Evolutionary conservation across 1,140 invertebrate genomes (phyloP).

Genomic region (Camponotus vicinus): DNA sequence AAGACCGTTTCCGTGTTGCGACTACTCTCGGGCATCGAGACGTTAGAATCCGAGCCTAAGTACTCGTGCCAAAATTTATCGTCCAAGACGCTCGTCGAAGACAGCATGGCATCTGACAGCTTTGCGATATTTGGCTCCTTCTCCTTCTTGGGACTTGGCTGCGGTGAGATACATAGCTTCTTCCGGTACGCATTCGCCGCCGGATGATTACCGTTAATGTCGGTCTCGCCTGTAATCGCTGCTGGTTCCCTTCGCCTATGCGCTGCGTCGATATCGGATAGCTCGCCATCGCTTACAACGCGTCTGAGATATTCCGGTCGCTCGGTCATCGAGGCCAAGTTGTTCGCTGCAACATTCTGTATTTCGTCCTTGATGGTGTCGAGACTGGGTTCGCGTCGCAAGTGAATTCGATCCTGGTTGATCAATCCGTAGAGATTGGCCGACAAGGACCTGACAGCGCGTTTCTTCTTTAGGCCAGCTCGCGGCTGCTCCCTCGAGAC

Average conservation of each 20-base stretch:
- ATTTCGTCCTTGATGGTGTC: slow-evolving; percentile 52
- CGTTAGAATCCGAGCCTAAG: slow-evolving; percentile 37
- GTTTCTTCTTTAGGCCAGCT: slow-evolving; percentile 88
- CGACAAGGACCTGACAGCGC: slow-evolving; percentile 92
- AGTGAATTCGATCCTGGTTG: slow-evolving; percentile 71
- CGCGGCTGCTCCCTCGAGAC: slow-evolving; percentile 10
- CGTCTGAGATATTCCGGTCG: slow-evolving; percentile 64
- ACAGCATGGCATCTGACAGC: neutral
- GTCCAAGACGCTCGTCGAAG: slow-evolving; percentile 28
- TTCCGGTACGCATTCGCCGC: slow-evolving; percentile 26
- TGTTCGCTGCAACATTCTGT: neutral
- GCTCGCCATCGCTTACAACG: slow-evolving; percentile 66
- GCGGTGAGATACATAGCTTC: slow-evolving; percentile 29
- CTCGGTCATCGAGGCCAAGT: slow-evolving; percentile 11
- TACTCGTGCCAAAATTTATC: slow-evolving; percentile 66
- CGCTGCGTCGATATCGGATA: slow-evolving; percentile 54
- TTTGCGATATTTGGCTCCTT: neutral
- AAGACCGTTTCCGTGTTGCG: slow-evolving; percentile 64
- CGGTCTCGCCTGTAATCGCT: neutral
- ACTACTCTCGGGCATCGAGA: neutral
- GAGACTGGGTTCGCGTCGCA: slow-evolving; percentile 63
- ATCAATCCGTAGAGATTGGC: slow-evolving; percentile 93
- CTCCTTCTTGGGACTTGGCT: slow-evolving; percentile 1
- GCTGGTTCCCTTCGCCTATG: slow-evolving; percentile 24
- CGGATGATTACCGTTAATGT: slow-evolving; percentile 69